Percentiles rank a stretch among this genome's conserved stretches.
phyloP scores from a whole-genome alignment of 2,797 vertebrate genomes.

The Manis pentadactyla region DNA sequence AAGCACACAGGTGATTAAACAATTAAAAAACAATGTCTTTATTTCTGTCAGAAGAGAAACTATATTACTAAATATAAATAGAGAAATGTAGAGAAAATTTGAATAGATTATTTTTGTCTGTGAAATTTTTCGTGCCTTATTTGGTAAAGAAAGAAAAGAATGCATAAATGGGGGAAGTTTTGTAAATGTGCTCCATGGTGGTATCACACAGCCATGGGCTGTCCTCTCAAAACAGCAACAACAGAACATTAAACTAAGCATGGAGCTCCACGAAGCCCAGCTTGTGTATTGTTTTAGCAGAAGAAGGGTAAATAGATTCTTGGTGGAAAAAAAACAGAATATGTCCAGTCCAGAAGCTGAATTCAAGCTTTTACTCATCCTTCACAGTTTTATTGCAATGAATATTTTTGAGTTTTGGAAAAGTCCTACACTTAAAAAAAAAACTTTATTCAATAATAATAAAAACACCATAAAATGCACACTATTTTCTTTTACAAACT shows the following conservation, averaged over 20 bases:
- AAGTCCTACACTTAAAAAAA: background rate
- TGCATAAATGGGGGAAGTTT: background rate
- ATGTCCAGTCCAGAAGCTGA: background rate
- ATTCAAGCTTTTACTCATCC: background rate
- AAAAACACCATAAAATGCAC: background rate
- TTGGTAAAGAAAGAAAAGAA: background rate
- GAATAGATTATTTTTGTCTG: background rate
- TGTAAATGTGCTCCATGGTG: background rate
- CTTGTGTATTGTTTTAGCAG: background rate
- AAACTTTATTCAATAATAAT: background rate
- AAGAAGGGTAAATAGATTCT: background rate
- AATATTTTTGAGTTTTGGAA: background rate
- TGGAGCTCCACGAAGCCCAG: rapidly evolving
- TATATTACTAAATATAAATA: background rate
- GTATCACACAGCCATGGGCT: background rate
- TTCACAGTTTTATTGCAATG: background rate
- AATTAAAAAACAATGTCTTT: background rate
- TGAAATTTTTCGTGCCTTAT: background rate
- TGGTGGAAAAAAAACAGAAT: background rate
- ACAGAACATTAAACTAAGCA: background rate
- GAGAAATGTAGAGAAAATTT: background rate
- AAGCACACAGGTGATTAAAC: background rate
- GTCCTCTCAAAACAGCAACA: background rate
- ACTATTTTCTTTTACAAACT: background rate
- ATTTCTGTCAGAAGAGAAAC: background rate